Conservation (phyloP, 2,113 vertebrate genomes). For the Bos taurus region DNA sequence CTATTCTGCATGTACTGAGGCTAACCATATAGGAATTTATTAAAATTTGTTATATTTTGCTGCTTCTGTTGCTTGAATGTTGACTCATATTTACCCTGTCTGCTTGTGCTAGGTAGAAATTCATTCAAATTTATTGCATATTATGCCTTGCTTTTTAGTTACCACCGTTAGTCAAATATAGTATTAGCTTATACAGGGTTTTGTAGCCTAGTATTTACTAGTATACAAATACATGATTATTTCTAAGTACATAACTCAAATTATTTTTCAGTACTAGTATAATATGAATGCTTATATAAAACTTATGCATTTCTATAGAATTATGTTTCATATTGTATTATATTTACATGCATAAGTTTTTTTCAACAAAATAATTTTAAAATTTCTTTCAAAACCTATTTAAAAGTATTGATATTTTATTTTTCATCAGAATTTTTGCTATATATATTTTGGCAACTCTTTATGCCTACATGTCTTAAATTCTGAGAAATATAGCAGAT, state of each 20-base stretch:
- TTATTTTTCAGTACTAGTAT: slow-evolving; percentile 50
- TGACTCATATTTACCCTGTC: slow-evolving; percentile 59
- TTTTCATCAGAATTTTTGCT: not conserved
- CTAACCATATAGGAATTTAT: slow-evolving; percentile 39
- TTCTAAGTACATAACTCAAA: slow-evolving; percentile 44
- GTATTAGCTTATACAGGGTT: slow-evolving; percentile 39
- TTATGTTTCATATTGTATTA: not conserved
- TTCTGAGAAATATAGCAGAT: not conserved
- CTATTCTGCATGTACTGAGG: slow-evolving; percentile 7
- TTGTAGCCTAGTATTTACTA: slow-evolving; percentile 51
- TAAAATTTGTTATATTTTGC: slow-evolving; percentile 62
- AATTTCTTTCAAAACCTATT: slow-evolving; percentile 10
- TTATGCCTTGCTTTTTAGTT: slow-evolving; percentile 43
- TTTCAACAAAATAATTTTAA: not conserved
- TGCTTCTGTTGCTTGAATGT: slow-evolving; percentile 8
- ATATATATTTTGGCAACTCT: not conserved
- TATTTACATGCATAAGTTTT: not conserved
- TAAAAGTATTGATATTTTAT: not conserved
- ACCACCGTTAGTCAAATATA: slow-evolving; percentile 64
- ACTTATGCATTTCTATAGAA: not conserved
- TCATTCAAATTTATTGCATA: slow-evolving; percentile 61
- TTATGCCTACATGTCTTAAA: not conserved
- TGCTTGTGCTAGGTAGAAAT: slow-evolving; percentile 18
- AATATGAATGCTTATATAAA: slow-evolving; percentile 60
- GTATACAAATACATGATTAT: slow-evolving; percentile 36